These are phyloP conservation scores for Dasysyrphus albostriatus DNA, from an alignment of 2,888 invertebrate species.

Conservation along the genomic window DNA sequence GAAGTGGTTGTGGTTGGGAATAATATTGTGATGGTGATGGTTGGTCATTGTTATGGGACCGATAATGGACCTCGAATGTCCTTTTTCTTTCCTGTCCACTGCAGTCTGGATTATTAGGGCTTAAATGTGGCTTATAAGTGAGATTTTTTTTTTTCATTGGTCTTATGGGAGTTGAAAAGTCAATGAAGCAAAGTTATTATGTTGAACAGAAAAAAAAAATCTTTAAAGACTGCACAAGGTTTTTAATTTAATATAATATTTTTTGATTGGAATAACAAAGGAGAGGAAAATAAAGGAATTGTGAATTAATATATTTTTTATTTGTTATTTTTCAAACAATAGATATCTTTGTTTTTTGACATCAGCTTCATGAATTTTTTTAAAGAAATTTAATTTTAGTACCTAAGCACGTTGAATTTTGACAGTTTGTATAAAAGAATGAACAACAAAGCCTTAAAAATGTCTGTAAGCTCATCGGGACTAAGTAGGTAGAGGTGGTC, in stretches of 20 bases:
- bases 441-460: no score
- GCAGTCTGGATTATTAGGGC: slow-evolving; percentile 41
- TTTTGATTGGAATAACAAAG: not conserved
- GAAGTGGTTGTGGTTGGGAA: slow-evolving; percentile 24
- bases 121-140: slow-evolving; percentile 41
- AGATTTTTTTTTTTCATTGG: not conserved
- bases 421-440: no score
- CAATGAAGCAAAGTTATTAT: not conserved
- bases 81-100: slow-evolving; percentile 21
- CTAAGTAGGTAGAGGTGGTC: no score
- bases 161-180: not conserved
- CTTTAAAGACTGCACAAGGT: not conserved
- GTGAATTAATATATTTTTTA: no score
- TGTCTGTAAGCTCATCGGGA: no score
- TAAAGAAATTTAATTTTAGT: no score
- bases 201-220: not conserved
- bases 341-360: no score
- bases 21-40: slow-evolving; percentile 39
- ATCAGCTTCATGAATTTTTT: no score
- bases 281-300: not conserved
- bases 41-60: slow-evolving; percentile 34
- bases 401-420: no score
- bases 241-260: not conserved
- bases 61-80: slow-evolving; percentile 56
- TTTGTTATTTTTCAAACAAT: no score